Conservation (phyloP, 2,797 vertebrate species). For the Pipistrellus pipistrellus region DNA sequence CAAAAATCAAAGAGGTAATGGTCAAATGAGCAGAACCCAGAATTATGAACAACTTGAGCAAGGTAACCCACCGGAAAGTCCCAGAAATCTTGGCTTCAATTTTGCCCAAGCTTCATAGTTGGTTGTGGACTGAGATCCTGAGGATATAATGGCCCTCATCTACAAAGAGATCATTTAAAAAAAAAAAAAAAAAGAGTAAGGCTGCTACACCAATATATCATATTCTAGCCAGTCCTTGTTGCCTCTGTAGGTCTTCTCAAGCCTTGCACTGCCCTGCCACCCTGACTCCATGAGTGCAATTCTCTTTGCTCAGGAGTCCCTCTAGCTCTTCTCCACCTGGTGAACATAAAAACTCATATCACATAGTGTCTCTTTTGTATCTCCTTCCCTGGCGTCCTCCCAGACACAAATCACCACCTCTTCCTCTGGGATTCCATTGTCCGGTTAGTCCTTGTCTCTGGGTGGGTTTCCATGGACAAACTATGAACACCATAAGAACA, state of each 20-base stretch:
- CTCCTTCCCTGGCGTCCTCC: slow-evolving; percentile 14
- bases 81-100: background rate
- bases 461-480: background rate
- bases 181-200: background rate
- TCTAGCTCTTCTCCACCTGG: background rate
- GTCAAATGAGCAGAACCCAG: background rate
- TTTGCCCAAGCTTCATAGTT: background rate
- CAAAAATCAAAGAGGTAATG: background rate
- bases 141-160: background rate
- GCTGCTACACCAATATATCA: background rate
- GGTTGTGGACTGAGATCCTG: background rate
- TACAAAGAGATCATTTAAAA: background rate
- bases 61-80: background rate
- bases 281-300: background rate
- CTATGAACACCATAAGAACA: background rate
- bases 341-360: background rate
- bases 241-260: background rate
- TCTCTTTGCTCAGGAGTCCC: background rate
- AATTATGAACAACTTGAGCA: background rate
- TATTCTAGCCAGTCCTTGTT: background rate
- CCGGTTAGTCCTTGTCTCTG: background rate
- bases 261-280: background rate
- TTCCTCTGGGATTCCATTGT: slow-evolving; percentile 10
- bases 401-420: background rate
- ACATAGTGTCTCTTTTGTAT: background rate